A percentile compares a stretch with the other conserved stretches of the same genome.
Evolutionary conservation across 2,797 vertebrate genomes (phyloP).

Genomic region (Gouania willdenowi): DNA sequence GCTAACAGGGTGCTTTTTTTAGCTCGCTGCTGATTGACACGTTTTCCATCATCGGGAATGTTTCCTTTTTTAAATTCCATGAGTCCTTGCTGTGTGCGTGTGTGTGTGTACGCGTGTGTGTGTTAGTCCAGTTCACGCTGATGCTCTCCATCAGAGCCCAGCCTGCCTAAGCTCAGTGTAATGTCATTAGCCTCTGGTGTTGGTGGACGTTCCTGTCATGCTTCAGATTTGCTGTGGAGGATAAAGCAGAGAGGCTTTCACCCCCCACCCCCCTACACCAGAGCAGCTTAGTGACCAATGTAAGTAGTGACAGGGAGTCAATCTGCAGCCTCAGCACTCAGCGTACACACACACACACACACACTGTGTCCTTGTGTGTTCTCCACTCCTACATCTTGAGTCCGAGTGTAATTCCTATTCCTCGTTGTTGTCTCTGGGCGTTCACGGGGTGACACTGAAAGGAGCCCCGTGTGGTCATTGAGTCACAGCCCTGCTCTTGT

Average conservation of each 20-base stretch:
- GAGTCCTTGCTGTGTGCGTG: no score
- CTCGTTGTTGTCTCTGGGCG: conserved; percentile 12
- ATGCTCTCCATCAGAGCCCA: no score
- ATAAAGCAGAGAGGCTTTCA: conserved; percentile 64
- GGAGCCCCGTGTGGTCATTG: conserved; percentile 8
- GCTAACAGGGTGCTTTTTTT: no score
- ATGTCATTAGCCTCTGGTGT: conserved; percentile 31
- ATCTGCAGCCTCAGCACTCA: conserved; percentile 58
- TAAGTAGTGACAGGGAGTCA: conserved; percentile 66
- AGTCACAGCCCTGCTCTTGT: conserved; percentile 5
- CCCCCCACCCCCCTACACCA: conserved; percentile 9
- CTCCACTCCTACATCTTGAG: conserved; percentile 37
- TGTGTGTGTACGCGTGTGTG: no score
- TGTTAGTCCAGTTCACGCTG: no score
- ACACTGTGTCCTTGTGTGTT: no score
- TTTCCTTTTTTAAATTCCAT: no score
- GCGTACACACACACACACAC: no score
- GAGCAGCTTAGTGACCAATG: conserved; percentile 66
- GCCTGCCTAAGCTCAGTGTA: conserved; percentile 2
- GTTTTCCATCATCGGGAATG: no score
- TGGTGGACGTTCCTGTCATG: no score
- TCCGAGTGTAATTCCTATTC: conserved; percentile 16
- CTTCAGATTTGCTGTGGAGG: no score
- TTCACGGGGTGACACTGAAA: neutral
- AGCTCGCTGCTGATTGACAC: no score